These are phyloP conservation scores for Yasuhikotakia modesta DNA, from an alignment of 2,797 vertebrate species.

Conservation along the genomic window DNA sequence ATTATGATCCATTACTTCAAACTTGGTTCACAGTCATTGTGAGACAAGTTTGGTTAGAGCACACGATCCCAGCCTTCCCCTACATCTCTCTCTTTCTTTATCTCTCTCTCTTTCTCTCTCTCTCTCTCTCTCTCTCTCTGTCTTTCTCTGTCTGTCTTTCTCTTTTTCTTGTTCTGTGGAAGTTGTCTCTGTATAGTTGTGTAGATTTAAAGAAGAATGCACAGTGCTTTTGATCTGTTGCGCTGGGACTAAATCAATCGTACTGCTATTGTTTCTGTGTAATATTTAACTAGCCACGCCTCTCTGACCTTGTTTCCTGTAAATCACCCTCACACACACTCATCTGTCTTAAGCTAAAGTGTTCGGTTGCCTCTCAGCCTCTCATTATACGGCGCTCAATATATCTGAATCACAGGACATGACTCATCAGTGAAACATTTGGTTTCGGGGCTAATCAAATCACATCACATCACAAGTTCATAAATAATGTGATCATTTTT, in stretches of 20 bases:
- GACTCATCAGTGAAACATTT: slow-evolving; percentile 29
- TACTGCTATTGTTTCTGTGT: slow-evolving; percentile 7
- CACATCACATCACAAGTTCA: slow-evolving; percentile 21
- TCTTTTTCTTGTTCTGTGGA: not conserved
- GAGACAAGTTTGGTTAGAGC: not conserved
- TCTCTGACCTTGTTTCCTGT: slow-evolving; percentile 7
- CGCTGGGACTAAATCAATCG: not conserved
- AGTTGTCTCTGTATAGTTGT: slow-evolving; percentile 1
- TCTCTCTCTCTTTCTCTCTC: not conserved
- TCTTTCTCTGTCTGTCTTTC: not conserved
- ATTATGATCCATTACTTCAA: slow-evolving; percentile 11
- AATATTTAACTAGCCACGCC: slow-evolving; percentile 17
- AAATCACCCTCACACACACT: not conserved
- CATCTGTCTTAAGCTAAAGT: slow-evolving; percentile 21
- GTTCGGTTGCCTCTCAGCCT: not conserved
- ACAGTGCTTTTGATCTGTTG: not conserved
- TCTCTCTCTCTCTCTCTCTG: not conserved
- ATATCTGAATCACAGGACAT: slow-evolving; percentile 13
- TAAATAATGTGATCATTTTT: slow-evolving; percentile 15
- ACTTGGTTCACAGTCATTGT: not conserved
- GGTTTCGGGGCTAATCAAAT: slow-evolving; percentile 32
- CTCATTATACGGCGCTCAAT: slow-evolving; percentile 9
- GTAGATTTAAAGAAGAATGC: slow-evolving; percentile 5
- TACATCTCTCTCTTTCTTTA: not conserved
- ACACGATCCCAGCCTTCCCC: not conserved